phyloP scores from a whole-genome alignment of 2,113 vertebrate genomes.

The Stictonetta naevosa region DNA sequence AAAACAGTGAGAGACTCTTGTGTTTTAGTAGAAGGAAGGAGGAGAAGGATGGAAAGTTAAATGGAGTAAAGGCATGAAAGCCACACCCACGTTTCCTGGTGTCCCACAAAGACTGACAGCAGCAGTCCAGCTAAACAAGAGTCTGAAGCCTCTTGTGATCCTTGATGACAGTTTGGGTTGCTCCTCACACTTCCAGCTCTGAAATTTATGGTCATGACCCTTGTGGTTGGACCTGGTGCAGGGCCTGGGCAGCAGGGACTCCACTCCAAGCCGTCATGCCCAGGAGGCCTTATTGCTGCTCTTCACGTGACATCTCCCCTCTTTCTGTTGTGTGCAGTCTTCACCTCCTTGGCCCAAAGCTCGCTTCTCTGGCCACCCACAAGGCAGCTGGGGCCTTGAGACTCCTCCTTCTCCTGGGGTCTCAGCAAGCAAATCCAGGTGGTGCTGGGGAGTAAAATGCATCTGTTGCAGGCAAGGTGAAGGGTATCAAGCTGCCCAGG shows the following conservation, averaged over 20 bases:
- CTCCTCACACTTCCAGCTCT: not conserved
- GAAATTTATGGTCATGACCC: not conserved
- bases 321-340: not conserved
- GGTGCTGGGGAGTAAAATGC: not conserved
- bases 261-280: not conserved
- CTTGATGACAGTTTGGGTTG: not conserved
- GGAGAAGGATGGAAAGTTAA: not conserved
- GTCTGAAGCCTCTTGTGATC: not conserved
- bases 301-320: not conserved
- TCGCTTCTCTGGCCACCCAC: not conserved
- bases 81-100: not conserved
- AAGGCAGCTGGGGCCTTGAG: not conserved
- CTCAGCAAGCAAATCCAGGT: not conserved
- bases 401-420: not conserved
- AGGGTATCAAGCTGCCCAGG: not conserved
- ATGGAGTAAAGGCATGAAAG: not conserved
- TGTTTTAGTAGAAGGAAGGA: not conserved
- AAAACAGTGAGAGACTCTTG: not conserved
- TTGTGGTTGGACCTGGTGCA: not conserved
- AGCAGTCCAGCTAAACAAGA: not conserved
- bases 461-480: rapidly evolving
- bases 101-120: not conserved
- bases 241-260: not conserved
- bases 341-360: not conserved
- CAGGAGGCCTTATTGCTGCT: not conserved